These are phyloP conservation scores for Phytoseiulus persimilis DNA, from an alignment of 2,888 invertebrate genomes.

Conservation along the genomic window DNA sequence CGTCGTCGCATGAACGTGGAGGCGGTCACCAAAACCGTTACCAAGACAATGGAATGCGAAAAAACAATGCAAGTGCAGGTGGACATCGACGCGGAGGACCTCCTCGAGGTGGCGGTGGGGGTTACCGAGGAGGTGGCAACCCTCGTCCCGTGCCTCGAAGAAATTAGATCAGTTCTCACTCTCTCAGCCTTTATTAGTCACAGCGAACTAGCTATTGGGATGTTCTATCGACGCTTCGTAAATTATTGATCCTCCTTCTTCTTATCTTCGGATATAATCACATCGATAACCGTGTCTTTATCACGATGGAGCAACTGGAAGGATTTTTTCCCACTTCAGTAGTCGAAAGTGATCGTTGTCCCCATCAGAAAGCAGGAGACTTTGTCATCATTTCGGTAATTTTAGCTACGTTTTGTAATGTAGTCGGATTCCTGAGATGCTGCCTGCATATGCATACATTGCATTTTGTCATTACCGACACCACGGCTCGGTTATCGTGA, in stretches of 20 bases:
- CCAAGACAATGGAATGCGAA: neutral
- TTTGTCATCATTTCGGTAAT: neutral
- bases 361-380: neutral
- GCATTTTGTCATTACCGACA: neutral
- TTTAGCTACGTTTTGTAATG: neutral
- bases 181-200: neutral
- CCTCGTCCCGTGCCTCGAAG: constrained; percentile 11
- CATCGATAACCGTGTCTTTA: no score
- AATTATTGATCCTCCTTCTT: no score
- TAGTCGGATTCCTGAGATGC: neutral
- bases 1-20: neutral
- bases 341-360: neutral
- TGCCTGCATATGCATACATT: neutral
- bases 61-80: neutral
- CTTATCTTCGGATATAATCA: no score
- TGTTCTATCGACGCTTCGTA: no score
- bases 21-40: neutral
- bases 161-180: neutral
- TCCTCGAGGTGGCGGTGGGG: neutral
- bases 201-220: neutral
- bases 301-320: neutral
- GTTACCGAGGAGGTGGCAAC: constrained; percentile 22
- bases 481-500: neutral
- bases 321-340: neutral
- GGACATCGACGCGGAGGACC: constrained; percentile 14